These are phyloP conservation scores for Leucophenga montana DNA, from an alignment of 2,888 invertebrate species.

Conservation along the genomic window DNA sequence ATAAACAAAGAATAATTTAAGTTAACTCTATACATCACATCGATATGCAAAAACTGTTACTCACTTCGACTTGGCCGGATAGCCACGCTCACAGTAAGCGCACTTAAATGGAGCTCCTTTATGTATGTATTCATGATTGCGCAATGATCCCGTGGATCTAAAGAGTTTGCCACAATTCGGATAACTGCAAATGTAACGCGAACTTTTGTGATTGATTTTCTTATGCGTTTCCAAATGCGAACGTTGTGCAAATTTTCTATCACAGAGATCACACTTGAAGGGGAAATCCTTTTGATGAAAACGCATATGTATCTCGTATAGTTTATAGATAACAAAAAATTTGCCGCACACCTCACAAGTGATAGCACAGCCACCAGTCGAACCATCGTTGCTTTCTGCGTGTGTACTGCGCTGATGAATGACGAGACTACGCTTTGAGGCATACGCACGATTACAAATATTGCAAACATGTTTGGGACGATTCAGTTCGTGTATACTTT, in stretches of 20 bases:
- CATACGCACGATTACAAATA: slow-evolving; percentile 50
- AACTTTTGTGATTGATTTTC: slow-evolving; percentile 55
- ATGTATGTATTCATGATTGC: slow-evolving; percentile 60
- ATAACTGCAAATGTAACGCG: slow-evolving; percentile 55
- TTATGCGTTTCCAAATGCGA: slow-evolving; percentile 59
- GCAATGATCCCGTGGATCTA: slow-evolving; percentile 57
- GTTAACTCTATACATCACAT: background rate
- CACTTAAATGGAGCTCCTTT: slow-evolving; percentile 61
- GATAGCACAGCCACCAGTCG: background rate
- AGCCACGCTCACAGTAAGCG: slow-evolving; percentile 52
- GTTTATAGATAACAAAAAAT: slow-evolving; percentile 55
- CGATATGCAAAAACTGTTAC: slow-evolving; percentile 32
- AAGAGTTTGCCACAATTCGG: slow-evolving; percentile 56
- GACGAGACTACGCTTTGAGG: slow-evolving; percentile 57
- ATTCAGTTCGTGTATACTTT: slow-evolving; percentile 46
- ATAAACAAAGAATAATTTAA: background rate
- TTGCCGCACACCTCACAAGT: slow-evolving; percentile 55
- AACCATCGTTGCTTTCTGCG: background rate
- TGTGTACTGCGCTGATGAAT: slow-evolving; percentile 49
- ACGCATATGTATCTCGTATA: slow-evolving; percentile 60
- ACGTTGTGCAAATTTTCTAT: slow-evolving; percentile 58
- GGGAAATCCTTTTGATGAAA: slow-evolving; percentile 60
- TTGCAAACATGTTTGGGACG: slow-evolving; percentile 47
- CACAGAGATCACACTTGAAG: slow-evolving; percentile 56
- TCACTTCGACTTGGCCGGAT: slow-evolving; percentile 60